Base-by-base conservation (phyloP, 2,888 invertebrate species). In the Caenorhabditis plicata region DNA sequence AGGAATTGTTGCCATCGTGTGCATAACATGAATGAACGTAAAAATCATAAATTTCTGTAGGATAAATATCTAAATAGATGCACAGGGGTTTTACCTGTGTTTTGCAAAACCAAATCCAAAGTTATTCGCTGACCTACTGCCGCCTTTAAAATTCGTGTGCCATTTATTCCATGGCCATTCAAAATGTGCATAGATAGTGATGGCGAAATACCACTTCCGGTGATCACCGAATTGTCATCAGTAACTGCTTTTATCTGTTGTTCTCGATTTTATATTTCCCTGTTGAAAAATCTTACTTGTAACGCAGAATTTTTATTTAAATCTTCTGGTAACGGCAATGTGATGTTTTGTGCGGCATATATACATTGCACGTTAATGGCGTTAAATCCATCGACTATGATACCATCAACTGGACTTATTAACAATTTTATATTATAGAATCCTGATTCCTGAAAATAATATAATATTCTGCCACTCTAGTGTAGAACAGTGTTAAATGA, bases 11-110 rank as follows among this genome's bases (percentile, higher is more conserved):
- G 4, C 79, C 79, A 42, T 79, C 79, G 45, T 79, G 77, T 22
- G 79, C 78, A 46, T 73, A 69, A 50, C 79, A 79, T n/a, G 75
- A 75, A 53, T 80, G 77, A 1, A 79, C 77, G 45, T 76, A 78
- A 61, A 79, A 75, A 52, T 80, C 79, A 47, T 76, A 78, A 43
- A 77, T 77, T 4, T 77, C 79, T 79, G 54, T 49, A 77, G 68
- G 25, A 58, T 38, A 7, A 9, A 27, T 9, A 27, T 27, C 11
- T 27, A 27, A 9, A 9, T 27, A 9, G 29, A 7, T 13, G 11
- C 29, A 27, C 29, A 9, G 29, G 29, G 11, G 11, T 27, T 27
- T 27, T 27, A 79, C 78, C 71, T 20, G 78, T 77, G 51, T 78
- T 75, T 46, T 77, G 68, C 52, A 78, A 63, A 17, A 67, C 48